Evolutionary conservation across 2,888 invertebrate genomes (phyloP).

Genomic region (Plagodis dolabraria): DNA sequence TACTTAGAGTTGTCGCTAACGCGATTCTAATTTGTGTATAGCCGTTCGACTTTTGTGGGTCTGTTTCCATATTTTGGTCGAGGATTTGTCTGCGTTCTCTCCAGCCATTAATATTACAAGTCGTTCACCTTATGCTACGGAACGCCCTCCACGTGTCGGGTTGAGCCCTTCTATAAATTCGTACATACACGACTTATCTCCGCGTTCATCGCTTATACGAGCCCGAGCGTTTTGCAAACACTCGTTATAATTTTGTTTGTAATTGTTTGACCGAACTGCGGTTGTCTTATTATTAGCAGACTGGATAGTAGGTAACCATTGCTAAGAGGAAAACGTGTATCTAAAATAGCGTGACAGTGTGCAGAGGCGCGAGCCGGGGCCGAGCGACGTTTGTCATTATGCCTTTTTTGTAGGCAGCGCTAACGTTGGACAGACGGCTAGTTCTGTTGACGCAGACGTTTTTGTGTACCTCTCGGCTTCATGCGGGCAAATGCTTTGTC

Average conservation of each 20-base stretch:
- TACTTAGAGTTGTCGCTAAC: slow-evolving; percentile 60
- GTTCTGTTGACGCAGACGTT: slow-evolving; percentile 63
- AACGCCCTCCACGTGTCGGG: slow-evolving; percentile 54
- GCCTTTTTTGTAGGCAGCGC: slow-evolving; percentile 64
- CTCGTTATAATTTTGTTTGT: slow-evolving; percentile 48
- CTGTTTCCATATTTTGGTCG: slow-evolving; percentile 46
- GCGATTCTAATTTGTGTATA: slow-evolving; percentile 57
- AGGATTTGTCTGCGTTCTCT: slow-evolving; percentile 52
- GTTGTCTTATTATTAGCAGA: slow-evolving; percentile 60
- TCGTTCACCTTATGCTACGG: slow-evolving; percentile 63
- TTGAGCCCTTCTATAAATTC: slow-evolving; percentile 42
- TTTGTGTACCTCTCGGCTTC: slow-evolving; percentile 62
- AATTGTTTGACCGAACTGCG: slow-evolving; percentile 49
- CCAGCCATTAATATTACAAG: slow-evolving; percentile 51
- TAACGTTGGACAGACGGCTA: slow-evolving; percentile 55
- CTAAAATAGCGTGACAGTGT: slow-evolving; percentile 75
- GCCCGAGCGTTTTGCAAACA: slow-evolving; percentile 46
- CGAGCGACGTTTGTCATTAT: slow-evolving; percentile 57
- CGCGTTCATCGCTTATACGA: slow-evolving; percentile 35
- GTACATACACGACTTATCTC: slow-evolving; percentile 37
- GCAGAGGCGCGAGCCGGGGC: slow-evolving; percentile 47
- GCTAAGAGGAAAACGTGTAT: slow-evolving; percentile 75
- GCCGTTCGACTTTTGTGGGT: slow-evolving; percentile 47
- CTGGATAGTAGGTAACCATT: slow-evolving; percentile 53
- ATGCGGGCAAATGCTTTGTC: slow-evolving; percentile 64